Percentiles rank a stretch among this genome's conserved stretches.
Conservation (phyloP, 2,797 vertebrate species). For the Pseudopleuronectes americanus region DNA sequence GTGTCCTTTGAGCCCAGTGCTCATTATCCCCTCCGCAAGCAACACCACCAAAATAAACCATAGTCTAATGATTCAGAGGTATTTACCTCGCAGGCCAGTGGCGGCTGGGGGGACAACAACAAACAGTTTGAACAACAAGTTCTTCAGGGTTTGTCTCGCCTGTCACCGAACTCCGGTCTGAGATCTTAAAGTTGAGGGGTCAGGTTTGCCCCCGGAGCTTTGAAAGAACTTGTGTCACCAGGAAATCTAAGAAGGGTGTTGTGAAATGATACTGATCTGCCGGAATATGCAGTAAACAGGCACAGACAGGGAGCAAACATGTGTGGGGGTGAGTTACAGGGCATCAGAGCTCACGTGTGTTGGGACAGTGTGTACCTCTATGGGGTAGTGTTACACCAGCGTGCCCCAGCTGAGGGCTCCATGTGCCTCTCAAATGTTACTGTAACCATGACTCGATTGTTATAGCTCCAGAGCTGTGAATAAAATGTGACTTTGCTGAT, state of each 20-base stretch:
- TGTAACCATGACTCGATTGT: neutral
- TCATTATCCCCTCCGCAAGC: conserved; percentile 14
- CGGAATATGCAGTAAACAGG: conserved; percentile 64
- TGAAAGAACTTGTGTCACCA: conserved; percentile 46
- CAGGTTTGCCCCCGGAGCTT: conserved; percentile 28
- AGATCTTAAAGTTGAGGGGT: conserved; percentile 41
- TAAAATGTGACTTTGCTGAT: neutral
- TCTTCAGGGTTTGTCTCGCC: conserved; percentile 1
- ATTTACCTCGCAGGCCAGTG: conserved; percentile 16
- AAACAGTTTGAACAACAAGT: neutral
- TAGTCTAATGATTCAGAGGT: conserved; percentile 22
- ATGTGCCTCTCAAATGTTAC: neutral
- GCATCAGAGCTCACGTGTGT: conserved; percentile 4
- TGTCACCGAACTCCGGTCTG: conserved; percentile 19
- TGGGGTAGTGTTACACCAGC: conserved; percentile 17
- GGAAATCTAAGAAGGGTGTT: conserved; percentile 72
- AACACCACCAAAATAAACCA: conserved; percentile 1
- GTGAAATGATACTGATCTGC: conserved; percentile 68
- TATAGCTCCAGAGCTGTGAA: neutral
- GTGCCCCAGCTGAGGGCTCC: neutral
- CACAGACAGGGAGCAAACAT: conserved; percentile 1
- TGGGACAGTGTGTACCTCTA: neutral
- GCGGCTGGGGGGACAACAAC: neutral
- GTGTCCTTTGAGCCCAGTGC: neutral
- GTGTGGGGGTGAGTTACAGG: conserved; percentile 27